These are phyloP conservation scores for Ammodytes marinus DNA, from an alignment of 2,113 vertebrate genomes.

Conservation along the genomic window DNA sequence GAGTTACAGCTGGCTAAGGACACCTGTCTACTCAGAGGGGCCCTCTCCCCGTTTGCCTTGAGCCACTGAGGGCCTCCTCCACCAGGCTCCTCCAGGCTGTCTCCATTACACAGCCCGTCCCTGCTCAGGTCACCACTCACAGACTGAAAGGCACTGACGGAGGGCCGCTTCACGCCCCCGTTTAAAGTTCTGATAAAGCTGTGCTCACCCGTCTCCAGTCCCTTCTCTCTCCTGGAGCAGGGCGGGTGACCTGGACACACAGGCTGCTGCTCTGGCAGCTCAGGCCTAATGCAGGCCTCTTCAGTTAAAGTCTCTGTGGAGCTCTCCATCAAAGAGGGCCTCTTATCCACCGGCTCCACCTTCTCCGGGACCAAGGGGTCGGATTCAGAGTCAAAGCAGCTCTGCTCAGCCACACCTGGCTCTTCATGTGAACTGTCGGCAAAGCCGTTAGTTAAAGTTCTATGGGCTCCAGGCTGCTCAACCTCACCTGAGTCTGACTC, in stretches of 20 bases:
- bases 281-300: conserved; percentile 79
- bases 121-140: conserved; percentile 82
- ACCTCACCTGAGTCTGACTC: conserved; percentile 21
- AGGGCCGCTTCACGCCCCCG: conserved; percentile 77
- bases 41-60: conserved; percentile 86
- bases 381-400: conserved; percentile 43
- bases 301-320: conserved; percentile 92
- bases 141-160: conserved; percentile 90
- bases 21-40: conserved; percentile 89
- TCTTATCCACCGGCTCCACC: conserved; percentile 74
- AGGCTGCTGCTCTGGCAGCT: conserved; percentile 52
- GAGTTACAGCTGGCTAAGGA: conserved; percentile 88
- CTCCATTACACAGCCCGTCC: conserved; percentile 89
- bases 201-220: conserved; percentile 63
- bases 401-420: conserved; percentile 55
- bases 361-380: conserved; percentile 65
- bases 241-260: conserved; percentile 21
- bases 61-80: conserved; percentile 62
- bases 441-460: conserved; percentile 78
- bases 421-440: conserved; percentile 46
- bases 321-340: conserved; percentile 86
- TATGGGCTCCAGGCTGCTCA: conserved; percentile 52
- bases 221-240: conserved; percentile 75
- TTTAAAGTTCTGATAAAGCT: conserved; percentile 86
- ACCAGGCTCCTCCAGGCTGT: conserved; percentile 76